These are phyloP conservation scores for Cygnus buccinator DNA, from an alignment of 2,113 vertebrate genomes.

Conservation along the genomic window DNA sequence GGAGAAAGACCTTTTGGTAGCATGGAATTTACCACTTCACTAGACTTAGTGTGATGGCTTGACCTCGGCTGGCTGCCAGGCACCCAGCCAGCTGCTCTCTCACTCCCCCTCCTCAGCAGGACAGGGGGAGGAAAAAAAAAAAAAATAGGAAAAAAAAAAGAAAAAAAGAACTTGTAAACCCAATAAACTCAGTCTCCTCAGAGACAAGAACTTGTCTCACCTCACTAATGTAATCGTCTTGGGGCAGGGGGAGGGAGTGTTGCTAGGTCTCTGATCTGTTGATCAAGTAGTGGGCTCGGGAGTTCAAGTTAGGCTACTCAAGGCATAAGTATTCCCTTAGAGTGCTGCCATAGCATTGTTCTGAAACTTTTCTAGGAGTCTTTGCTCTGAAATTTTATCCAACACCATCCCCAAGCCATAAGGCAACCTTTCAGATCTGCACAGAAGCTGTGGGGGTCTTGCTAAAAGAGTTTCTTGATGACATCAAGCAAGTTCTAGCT, in stretches of 20 bases:
- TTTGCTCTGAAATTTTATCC: background rate
- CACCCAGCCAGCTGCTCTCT: background rate
- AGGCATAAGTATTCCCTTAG: background rate
- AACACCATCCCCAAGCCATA: background rate
- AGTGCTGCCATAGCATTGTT: background rate
- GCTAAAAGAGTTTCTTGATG: fast-evolving
- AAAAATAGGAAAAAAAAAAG: background rate
- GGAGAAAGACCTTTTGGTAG: background rate
- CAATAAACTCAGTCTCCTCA: background rate
- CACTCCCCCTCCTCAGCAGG: background rate
- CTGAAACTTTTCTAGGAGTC: background rate
- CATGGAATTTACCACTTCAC: background rate
- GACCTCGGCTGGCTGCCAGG: background rate
- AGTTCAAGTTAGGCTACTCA: background rate
- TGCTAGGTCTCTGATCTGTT: fast-evolving
- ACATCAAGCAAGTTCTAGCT: background rate
- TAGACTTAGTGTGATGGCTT: background rate
- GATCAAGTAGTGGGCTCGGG: background rate
- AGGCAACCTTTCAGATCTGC: background rate
- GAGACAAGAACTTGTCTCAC: background rate
- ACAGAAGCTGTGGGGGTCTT: background rate
- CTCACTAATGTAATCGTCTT: background rate
- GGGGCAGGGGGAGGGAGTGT: background rate
- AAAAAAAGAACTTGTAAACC: background rate
- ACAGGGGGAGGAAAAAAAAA: background rate